Base-by-base conservation (phyloP, 1,140 invertebrate species). In the Solen grandis region DNA sequence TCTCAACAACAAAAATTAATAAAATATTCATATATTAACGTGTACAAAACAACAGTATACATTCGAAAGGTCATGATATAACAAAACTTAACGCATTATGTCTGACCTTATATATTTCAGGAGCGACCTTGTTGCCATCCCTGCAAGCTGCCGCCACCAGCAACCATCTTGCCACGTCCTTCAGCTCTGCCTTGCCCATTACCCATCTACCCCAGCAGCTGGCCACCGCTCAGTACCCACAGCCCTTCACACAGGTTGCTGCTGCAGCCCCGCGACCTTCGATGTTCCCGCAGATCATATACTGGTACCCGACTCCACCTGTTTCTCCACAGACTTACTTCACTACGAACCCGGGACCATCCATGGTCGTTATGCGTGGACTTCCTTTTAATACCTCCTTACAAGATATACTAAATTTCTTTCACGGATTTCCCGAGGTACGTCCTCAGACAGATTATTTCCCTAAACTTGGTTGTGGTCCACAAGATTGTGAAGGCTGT, bases 271-370 rank as follows among this genome's bases (percentile, higher is more conserved):
- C 80, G 69, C 65, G 77, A 54, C 85, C 87, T 27, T 59, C 88
- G 52, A 72, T 72, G 59, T 87, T 87, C 63, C 89, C 88, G 54
- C 89, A 88, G 57, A 90, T 91, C 38, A 86, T 91, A 74, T 91
- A 91, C 92, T 97, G 97, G 97, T 98, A 98, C 93, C 97, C 97
- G 16, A 97, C 96, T 83, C 97, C 97, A 41, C 97, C 97, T 0
- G 96, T 98, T 0, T 97, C 96, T 41, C 96, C 97, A 10, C 90
- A 91, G 87, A 97, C 95, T 84, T 80, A 63, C 68, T 62, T 50
- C 50, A 94, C 94, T 82, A 85, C 93, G 93, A 87, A 93, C 94
- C 87, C 92, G 81, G 84, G 91, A 84, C 87, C 92, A 54, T 89
- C 92, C 81, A 88, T 84, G 72, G 92, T 94, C 88, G 92, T 93